phyloP scores from a whole-genome alignment of 2,888 invertebrate species.

The Mythimna albipuncta region DNA sequence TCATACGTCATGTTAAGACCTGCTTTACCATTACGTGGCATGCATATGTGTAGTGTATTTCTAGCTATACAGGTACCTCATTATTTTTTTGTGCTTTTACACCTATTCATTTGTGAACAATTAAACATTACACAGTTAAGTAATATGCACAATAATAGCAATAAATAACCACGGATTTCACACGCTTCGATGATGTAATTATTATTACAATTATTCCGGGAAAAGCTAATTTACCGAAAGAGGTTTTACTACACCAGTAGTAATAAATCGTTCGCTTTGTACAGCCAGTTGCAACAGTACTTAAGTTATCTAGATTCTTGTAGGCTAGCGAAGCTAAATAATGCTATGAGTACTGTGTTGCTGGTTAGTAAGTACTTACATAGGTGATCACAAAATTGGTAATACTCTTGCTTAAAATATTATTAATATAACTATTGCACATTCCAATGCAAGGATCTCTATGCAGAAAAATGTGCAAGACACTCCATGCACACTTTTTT shows the following conservation, averaged over 20 bases:
- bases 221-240: constrained; percentile 10
- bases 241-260: neutral
- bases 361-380: too few relatives aligned
- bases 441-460: too few relatives aligned
- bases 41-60: too few relatives aligned
- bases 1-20: too few relatives aligned
- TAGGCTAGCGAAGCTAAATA: neutral
- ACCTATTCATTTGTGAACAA: neutral
- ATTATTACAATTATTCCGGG: constrained; percentile 11
- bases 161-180: neutral
- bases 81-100: neutral
- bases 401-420: too few relatives aligned
- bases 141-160: neutral
- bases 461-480: too few relatives aligned
- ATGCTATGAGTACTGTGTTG: neutral
- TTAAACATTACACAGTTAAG: neutral
- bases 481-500: too few relatives aligned
- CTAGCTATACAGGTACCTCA: too few relatives aligned
- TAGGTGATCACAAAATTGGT: too few relatives aligned
- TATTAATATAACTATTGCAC: too few relatives aligned
- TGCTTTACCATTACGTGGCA: too few relatives aligned
- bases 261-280: constrained; percentile 8
- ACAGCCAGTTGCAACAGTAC: constrained; percentile 5
- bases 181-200: constrained; percentile 4
- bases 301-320: constrained; percentile 17